A percentile compares a stretch with the other conserved stretches of the same genome.
Conservation (phyloP, 2,113 vertebrate species). For the Gambusia holbrooki region DNA sequence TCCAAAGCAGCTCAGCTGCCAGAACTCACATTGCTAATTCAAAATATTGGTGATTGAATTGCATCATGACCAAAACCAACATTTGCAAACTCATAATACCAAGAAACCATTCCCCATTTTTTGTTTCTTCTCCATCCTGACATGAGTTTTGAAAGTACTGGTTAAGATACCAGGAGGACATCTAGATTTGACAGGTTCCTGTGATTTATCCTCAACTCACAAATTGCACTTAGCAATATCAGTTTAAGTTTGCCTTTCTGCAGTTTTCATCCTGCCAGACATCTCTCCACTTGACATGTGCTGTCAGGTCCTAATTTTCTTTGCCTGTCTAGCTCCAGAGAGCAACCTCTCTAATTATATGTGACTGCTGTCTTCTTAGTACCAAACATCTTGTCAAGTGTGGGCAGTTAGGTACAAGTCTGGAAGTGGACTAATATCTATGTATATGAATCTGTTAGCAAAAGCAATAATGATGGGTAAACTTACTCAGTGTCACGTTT, state of each 20-base stretch:
- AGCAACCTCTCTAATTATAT: constrained; percentile 51
- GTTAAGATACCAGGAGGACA: background rate
- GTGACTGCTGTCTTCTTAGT: constrained; percentile 27
- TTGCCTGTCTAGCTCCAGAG: constrained; percentile 19
- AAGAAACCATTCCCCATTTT: background rate
- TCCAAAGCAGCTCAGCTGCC: background rate
- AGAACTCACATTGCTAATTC: background rate
- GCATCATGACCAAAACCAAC: constrained; percentile 19
- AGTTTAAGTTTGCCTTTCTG: constrained; percentile 22
- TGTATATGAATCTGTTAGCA: background rate
- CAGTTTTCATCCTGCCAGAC: constrained; percentile 9
- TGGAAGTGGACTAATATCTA: background rate
- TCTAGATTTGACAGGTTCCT: background rate
- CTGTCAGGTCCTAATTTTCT: constrained; percentile 51
- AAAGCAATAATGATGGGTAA: background rate
- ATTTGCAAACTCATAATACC: background rate
- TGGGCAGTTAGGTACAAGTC: constrained; percentile 14
- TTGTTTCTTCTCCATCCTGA: background rate
- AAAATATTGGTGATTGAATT: constrained; percentile 3
- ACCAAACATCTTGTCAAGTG: constrained; percentile 26
- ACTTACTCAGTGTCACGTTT: background rate
- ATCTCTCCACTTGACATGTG: constrained; percentile 14
- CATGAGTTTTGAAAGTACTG: constrained; percentile 12
- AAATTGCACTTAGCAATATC: background rate
- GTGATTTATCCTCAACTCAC: background rate